phyloP scores from a whole-genome alignment of 2,797 vertebrate genomes.

The Liparis tanakae region DNA sequence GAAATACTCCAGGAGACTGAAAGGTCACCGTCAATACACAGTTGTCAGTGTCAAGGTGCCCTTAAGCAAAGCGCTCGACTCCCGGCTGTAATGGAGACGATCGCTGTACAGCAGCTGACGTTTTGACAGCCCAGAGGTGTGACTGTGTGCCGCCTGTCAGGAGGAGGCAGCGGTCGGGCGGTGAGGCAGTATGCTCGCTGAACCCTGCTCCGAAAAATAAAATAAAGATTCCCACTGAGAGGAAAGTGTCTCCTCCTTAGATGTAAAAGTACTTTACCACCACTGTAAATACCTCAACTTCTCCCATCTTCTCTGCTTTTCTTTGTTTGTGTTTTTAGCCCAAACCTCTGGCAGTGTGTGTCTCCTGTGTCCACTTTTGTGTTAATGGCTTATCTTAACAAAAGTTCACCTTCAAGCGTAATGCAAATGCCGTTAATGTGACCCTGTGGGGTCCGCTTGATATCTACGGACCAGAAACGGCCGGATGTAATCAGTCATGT shows the following conservation, averaged over 20 bases:
- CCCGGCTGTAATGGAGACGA: conserved; percentile 56
- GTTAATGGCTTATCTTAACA: background rate
- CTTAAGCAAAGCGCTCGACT: conserved; percentile 55
- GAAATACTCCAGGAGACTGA: conserved; percentile 34
- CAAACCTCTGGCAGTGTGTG: background rate
- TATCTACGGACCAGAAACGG: conserved; percentile 44
- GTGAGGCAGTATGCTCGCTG: conserved; percentile 64
- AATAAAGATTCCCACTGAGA: conserved; percentile 65
- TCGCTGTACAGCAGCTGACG: conserved; percentile 43
- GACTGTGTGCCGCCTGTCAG: conserved; percentile 67
- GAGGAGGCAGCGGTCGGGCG: conserved; percentile 58
- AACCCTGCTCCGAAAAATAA: conserved; percentile 65
- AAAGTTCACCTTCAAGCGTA: conserved; percentile 19
- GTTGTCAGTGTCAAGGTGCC: conserved; percentile 40
- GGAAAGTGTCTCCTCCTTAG: conserved; percentile 53
- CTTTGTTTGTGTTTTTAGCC: conserved; percentile 21
- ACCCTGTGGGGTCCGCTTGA: conserved; percentile 24
- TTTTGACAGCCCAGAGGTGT: conserved; percentile 62
- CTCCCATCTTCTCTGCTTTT: conserved; percentile 28
- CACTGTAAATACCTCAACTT: conserved; percentile 62
- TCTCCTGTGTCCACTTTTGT: background rate
- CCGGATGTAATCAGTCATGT: conserved; percentile 36
- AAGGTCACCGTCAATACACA: conserved; percentile 10
- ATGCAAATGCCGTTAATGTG: conserved; percentile 29
- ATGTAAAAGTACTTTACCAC: conserved; percentile 63